These are phyloP conservation scores for Pipistrellus pygmaeus DNA, from an alignment of 2,797 vertebrate species.

Conservation along the genomic window DNA sequence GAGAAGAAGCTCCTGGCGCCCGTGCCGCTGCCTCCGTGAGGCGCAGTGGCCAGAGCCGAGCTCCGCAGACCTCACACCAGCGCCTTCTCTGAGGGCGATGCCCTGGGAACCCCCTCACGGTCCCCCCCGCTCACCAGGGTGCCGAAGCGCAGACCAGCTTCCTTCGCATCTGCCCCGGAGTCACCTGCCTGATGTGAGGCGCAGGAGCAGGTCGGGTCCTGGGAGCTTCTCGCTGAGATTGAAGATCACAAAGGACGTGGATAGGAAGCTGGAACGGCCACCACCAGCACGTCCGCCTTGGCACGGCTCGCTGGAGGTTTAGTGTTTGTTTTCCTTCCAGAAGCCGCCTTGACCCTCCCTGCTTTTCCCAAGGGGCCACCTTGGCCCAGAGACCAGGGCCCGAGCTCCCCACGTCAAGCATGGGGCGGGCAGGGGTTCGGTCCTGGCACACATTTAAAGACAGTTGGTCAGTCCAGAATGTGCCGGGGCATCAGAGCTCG, in stretches of 20 bases:
- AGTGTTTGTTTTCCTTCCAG: not conserved
- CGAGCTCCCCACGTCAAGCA: not conserved
- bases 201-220: not conserved
- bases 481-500: not conserved
- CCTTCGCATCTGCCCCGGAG: not conserved
- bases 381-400: not conserved
- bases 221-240: not conserved
- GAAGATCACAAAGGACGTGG: not conserved
- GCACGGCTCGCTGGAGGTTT: not conserved
- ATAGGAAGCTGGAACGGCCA: not conserved
- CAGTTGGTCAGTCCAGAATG: not conserved
- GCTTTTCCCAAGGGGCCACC: not conserved
- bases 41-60: not conserved
- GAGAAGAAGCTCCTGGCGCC: not conserved
- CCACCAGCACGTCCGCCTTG: not conserved
- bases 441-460: not conserved
- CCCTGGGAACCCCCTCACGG: not conserved
- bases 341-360: not conserved
- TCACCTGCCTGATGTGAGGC: not conserved
- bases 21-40: not conserved
- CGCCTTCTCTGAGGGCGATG: not conserved
- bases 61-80: not conserved
- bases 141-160: not conserved
- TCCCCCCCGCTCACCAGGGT: fast-evolving
- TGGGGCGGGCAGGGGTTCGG: fast-evolving